A percentile compares a stretch with the other conserved stretches of the same genome.
phyloP scores from a whole-genome alignment of 1,140 invertebrate genomes.

The Akabosia matsudoensis region DNA sequence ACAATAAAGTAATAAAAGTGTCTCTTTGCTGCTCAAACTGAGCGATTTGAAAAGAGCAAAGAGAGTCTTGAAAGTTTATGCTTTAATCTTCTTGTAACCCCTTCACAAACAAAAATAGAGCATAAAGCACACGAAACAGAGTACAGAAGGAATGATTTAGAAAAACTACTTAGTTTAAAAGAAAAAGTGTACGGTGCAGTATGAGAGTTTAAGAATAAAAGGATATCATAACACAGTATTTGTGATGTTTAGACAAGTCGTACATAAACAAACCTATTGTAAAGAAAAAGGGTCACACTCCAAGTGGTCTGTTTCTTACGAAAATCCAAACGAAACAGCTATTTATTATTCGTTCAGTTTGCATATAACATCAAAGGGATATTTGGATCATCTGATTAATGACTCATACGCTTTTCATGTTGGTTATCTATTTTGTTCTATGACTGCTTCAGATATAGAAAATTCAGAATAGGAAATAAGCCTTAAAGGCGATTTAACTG shows the following conservation, averaged over 20 bases:
- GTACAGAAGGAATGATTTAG: neutral
- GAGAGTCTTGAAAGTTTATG: neutral
- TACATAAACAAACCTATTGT: constrained; percentile 4
- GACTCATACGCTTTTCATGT: no score
- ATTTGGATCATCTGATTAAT: no score
- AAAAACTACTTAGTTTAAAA: neutral
- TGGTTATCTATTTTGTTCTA: no score
- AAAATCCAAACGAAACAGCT: neutral
- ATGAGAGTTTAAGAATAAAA: neutral
- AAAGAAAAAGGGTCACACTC: constrained; percentile 13
- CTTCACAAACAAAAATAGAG: neutral
- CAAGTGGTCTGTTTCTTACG: constrained; percentile 9
- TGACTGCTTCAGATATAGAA: neutral
- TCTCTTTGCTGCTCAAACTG: neutral
- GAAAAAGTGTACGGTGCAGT: neutral
- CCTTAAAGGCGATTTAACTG: no score
- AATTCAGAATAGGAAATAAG: neutral
- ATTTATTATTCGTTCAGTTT: neutral
- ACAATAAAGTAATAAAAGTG: constrained; percentile 13
- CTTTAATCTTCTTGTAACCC: neutral
- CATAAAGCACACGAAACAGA: neutral
- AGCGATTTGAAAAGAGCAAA: neutral
- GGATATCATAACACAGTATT: neutral
- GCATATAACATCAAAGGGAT: neutral
- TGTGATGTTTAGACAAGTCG: constrained; percentile 4